These are phyloP conservation scores for Lagopus muta DNA, from an alignment of 2,113 vertebrate genomes.

Conservation along the genomic window DNA sequence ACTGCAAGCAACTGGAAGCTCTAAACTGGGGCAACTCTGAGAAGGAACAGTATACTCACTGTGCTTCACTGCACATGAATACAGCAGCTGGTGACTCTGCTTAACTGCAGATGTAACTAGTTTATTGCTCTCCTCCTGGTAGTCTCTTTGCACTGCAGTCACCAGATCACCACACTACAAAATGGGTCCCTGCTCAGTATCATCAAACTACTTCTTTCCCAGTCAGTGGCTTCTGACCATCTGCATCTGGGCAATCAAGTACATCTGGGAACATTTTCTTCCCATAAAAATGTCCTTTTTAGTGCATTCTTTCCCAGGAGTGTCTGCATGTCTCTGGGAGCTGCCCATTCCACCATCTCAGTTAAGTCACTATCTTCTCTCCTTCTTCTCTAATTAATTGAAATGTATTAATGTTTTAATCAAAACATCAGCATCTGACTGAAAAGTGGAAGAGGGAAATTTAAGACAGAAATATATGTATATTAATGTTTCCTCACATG, in stretches of 20 bases:
- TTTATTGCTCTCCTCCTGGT: neutral
- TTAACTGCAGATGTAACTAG: neutral
- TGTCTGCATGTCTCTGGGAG: neutral
- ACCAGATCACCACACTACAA: neutral
- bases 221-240: neutral
- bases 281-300: neutral
- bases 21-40: neutral
- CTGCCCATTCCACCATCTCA: neutral
- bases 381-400: neutral
- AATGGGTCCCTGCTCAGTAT: neutral
- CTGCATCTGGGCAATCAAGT: neutral
- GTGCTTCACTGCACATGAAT: neutral
- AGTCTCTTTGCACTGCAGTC: accelerated
- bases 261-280: neutral
- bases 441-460: neutral
- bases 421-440: neutral
- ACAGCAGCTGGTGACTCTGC: neutral
- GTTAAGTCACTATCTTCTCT: neutral
- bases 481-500: neutral
- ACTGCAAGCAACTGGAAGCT: neutral
- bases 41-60: neutral
- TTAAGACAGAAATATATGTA: neutral
- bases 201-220: neutral
- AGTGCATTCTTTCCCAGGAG: neutral
- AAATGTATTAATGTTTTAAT: neutral